These are phyloP conservation scores for Popillia japonica DNA, from an alignment of 1,140 invertebrate genomes.

Conservation along the genomic window DNA sequence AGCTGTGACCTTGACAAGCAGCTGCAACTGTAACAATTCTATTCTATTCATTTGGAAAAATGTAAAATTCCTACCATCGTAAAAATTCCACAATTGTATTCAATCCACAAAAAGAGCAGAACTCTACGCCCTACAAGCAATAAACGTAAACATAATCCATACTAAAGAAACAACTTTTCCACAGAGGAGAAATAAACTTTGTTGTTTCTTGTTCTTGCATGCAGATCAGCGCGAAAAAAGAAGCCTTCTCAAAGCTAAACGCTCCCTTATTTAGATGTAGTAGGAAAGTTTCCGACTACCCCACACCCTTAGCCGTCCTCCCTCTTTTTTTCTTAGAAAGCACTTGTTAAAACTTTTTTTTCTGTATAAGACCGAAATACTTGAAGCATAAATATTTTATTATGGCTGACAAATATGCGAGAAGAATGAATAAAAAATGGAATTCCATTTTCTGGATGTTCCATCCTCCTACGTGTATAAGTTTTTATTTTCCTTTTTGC, in stretches of 20 bases:
- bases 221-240: not conserved
- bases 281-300: too few relatives aligned
- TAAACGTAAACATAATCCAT: too few relatives aligned
- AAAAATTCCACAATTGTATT: too few relatives aligned
- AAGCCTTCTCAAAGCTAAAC: not conserved
- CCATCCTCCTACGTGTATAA: not conserved
- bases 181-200: not conserved
- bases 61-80: too few relatives aligned
- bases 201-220: not conserved
- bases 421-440: not conserved
- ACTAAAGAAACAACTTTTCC: not conserved
- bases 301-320: too few relatives aligned
- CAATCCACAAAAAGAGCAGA: too few relatives aligned
- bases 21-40: too few relatives aligned
- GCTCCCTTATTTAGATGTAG: not conserved
- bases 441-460: not conserved
- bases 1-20: too few relatives aligned
- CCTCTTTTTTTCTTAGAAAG: not conserved
- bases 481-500: not conserved
- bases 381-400: slow-evolving; percentile 6
- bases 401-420: not conserved
- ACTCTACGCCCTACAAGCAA: too few relatives aligned
- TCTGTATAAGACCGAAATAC: not conserved
- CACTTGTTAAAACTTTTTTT: not conserved
- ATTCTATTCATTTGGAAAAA: too few relatives aligned